Percentiles rank a stretch among this genome's conserved stretches.
Evolutionary conservation across 2,113 vertebrate species (phyloP).

Genomic region (Catharus bicknelli): DNA sequence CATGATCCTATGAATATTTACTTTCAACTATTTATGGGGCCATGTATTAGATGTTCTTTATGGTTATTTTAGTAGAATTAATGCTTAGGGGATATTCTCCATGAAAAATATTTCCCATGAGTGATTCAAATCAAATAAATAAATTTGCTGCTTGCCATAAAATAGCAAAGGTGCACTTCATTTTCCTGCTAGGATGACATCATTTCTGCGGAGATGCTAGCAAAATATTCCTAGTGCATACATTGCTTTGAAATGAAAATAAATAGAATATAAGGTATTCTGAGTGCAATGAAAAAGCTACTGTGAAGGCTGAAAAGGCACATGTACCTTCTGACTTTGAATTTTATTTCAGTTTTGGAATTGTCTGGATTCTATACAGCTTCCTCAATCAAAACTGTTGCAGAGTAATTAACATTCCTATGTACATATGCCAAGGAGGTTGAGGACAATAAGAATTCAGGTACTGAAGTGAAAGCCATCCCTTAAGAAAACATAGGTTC

Average conservation of each 20-base stretch:
- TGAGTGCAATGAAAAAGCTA: background rate
- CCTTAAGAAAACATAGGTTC: conserved; percentile 15
- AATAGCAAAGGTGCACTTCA: background rate
- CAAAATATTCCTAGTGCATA: background rate
- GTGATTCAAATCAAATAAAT: conserved; percentile 41
- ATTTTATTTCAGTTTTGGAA: background rate
- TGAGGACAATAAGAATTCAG: conserved; percentile 15
- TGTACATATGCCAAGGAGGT: background rate
- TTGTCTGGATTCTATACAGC: background rate
- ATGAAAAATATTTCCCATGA: conserved; percentile 15
- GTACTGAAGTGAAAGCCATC: background rate
- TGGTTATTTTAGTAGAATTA: conserved; percentile 19
- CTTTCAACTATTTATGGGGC: background rate
- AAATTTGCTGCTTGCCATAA: conserved; percentile 7
- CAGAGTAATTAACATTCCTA: background rate
- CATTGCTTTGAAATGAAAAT: conserved; percentile 12
- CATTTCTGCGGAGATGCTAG: background rate
- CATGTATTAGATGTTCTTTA: background rate
- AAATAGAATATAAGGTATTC: background rate
- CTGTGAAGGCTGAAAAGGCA: background rate
- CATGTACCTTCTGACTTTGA: background rate
- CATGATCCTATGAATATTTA: background rate
- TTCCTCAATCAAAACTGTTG: background rate
- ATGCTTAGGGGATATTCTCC: background rate
- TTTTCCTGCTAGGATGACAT: conserved; percentile 9